Evolutionary conservation across 2,797 vertebrate genomes (phyloP).

Genomic region (Xerus rutilus): DNA sequence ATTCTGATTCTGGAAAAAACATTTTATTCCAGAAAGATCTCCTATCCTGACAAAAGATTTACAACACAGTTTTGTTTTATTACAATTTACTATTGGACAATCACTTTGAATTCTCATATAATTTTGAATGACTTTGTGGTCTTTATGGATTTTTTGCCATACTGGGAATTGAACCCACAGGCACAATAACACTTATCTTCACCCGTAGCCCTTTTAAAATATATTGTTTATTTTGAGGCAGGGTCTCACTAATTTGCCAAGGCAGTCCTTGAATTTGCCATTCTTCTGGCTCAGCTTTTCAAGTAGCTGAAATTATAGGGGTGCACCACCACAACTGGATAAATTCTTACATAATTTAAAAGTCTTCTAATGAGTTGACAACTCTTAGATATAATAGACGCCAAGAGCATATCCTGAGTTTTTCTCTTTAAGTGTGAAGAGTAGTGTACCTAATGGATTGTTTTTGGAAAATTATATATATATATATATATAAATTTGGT

Average conservation of each 20-base stretch:
- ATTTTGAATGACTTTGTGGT: no score
- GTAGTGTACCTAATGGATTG: neutral
- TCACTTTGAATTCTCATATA: slow-evolving; percentile 3
- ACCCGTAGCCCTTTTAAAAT: no score
- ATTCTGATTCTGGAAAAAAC: slow-evolving; percentile 38
- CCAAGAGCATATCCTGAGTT: neutral
- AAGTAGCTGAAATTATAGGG: no score
- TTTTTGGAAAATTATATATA: neutral
- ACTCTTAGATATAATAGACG: slow-evolving; percentile 14
- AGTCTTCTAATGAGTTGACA: neutral
- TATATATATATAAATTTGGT: no score
- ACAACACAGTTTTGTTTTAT: slow-evolving; percentile 3
- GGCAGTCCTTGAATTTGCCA: no score
- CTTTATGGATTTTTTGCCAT: no score
- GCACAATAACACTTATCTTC: no score
- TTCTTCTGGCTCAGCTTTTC: no score
- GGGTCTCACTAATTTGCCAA: no score
- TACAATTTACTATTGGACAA: neutral
- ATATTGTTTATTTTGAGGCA: no score
- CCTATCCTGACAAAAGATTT: slow-evolving; percentile 9
- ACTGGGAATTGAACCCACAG: no score
- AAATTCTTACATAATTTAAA: slow-evolving; percentile 55
- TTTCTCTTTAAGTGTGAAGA: neutral
- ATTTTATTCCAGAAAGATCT: slow-evolving; percentile 49
- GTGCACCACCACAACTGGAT: no score